Evolutionary conservation across 2,113 vertebrate species (phyloP).

Genomic region (Oryzias javanicus): DNA sequence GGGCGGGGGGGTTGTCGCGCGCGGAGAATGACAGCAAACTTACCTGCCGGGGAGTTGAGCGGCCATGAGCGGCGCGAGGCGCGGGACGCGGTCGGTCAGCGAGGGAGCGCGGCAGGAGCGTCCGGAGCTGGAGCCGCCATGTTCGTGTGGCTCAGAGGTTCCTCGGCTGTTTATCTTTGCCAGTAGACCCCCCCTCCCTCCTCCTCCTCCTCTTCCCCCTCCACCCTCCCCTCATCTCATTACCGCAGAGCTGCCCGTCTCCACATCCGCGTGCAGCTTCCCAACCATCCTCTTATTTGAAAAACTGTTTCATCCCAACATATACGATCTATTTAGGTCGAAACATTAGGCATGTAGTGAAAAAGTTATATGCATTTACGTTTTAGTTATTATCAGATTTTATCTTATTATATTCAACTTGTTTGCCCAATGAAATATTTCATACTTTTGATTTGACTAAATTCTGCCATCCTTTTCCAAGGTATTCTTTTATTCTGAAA

Average conservation of each 20-base stretch:
- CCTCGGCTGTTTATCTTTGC: conserved; percentile 62
- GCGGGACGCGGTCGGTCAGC: conserved; percentile 24
- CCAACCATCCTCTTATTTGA: too few relatives aligned
- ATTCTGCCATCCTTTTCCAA: too few relatives aligned
- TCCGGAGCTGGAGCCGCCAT: conserved; percentile 65
- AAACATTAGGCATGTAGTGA: too few relatives aligned
- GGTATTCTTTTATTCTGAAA: too few relatives aligned
- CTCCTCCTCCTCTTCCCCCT: neutral
- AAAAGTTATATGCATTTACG: too few relatives aligned
- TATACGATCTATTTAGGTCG: too few relatives aligned
- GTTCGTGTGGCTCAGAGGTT: conserved; percentile 60
- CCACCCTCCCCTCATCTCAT: conserved; percentile 40
- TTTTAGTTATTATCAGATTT: too few relatives aligned
- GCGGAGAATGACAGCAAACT: conserved; percentile 35
- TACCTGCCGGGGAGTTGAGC: conserved; percentile 58
- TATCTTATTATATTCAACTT: too few relatives aligned
- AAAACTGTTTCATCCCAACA: too few relatives aligned
- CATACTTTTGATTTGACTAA: too few relatives aligned
- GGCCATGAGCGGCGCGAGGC: neutral
- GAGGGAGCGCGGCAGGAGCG: conserved; percentile 38
- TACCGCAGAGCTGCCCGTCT: conserved; percentile 19
- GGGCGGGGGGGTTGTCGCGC: neutral
- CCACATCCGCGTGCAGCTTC: neutral
- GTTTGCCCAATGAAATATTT: too few relatives aligned
- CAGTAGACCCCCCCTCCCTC: conserved; percentile 22